Conservation (phyloP, 2,888 invertebrate genomes). For the Oscheius sp. region DNA sequence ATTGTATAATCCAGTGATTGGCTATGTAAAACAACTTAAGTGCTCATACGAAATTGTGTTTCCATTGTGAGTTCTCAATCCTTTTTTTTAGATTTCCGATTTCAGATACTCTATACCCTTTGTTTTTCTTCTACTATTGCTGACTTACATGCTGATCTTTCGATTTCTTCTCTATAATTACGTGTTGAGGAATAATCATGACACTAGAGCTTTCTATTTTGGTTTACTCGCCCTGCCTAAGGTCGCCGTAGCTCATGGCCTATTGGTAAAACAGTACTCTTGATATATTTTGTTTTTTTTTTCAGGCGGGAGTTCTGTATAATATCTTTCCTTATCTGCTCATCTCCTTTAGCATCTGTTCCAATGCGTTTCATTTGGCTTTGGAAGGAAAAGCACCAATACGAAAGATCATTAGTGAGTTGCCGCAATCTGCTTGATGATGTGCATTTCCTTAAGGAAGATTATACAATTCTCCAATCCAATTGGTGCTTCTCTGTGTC, state of each 20-base stretch:
- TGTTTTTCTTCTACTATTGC: conserved; percentile 40
- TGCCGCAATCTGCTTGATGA: conserved; percentile 3
- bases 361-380: conserved; percentile 63
- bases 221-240: conserved; percentile 65
- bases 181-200: conserved; percentile 42
- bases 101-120: conserved; percentile 37
- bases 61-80: conserved; percentile 81
- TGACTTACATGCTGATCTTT: conserved; percentile 55
- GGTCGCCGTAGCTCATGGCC: conserved; percentile 57
- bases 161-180: conserved; percentile 57
- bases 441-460: conserved; percentile 37
- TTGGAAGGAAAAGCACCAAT: conserved; percentile 56
- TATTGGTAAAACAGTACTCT: conserved; percentile 51
- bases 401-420: conserved; percentile 49
- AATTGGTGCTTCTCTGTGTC: conserved; percentile 51
- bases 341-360: conserved; percentile 49
- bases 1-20: conserved; percentile 91
- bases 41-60: conserved; percentile 98
- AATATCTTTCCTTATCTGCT: conserved; percentile 62
- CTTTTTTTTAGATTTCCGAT: conserved; percentile 1
- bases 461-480: conserved; percentile 46
- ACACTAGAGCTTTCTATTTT: conserved; percentile 60
- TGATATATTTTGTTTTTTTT: conserved; percentile 24
- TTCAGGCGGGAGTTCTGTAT: conserved; percentile 68
- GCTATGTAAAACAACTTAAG: conserved; percentile 87